Evolutionary conservation across 2,797 vertebrate species (phyloP), one percentile per base, ranked within the genome.

Genomic region (Sparidentex hasta): DNA sequence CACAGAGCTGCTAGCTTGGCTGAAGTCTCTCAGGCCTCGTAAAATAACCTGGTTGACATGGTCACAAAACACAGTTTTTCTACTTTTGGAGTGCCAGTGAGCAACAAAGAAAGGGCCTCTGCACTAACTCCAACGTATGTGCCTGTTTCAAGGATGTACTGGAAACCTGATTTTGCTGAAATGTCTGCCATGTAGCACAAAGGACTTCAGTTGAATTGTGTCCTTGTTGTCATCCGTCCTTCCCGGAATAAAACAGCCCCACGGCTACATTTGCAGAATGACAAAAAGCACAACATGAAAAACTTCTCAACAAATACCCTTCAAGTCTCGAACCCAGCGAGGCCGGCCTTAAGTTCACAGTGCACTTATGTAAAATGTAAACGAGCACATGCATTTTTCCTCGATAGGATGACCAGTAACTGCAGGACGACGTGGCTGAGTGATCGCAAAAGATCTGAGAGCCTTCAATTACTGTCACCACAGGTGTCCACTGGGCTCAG

Each of bases 401-500:
- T 64, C 20, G 0, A 64, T 21, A 38, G 56, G 56, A 57, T 63
- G 78, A 77, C 71, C 83, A 65, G 82, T 72, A 66, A 75, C 67
- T 66, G 62, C 59, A 23, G 68, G 65, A 74, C 23, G 63, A 83
- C 44, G 5, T 63, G 16, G 56, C 69, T 70, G 87, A 84, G 67
- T 79, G 85, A 83, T 85, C 43, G 25, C 68, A 29, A 70, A 74
- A 83, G 68, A 92, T 90, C 84, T 88, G 78, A 88, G 86, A 83
- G 81, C 66, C 76, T 87, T 92, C 88, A 90, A 88, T 93, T 87
- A 88, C 72, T 55, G 82, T 77, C 82, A 71, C 90, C 65, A 57
- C 86, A 82, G 89, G 89, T 83, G 87, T 86, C 80, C 65, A 23
- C 77, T 41, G 83, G 72, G 58, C 80, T 84, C 62, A 44, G 78